Conservation (phyloP, 2,113 vertebrate genomes). For the Talpa occidentalis region DNA sequence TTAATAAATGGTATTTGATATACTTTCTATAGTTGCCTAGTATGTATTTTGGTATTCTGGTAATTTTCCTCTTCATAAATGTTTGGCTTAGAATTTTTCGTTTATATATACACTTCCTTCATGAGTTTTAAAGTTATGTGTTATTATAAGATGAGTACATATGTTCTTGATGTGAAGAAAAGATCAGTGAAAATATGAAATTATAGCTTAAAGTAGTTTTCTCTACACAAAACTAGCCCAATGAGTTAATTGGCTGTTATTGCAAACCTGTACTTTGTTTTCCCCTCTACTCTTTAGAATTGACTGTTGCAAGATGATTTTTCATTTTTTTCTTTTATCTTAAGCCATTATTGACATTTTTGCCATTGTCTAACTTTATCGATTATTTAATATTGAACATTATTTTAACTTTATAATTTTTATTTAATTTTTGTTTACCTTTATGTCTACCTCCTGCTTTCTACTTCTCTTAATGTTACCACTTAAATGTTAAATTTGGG, state of each 20-base stretch:
- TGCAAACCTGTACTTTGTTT: constrained; percentile 1
- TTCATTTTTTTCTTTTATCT: constrained; percentile 11
- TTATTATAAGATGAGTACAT: not conserved
- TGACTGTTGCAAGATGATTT: not conserved
- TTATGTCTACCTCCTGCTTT: not conserved
- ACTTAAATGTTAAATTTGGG: not conserved
- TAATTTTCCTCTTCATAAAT: constrained; percentile 14
- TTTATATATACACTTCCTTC: not conserved
- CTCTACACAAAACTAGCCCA: not conserved
- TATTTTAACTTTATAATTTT: not conserved
- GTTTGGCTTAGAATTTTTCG: not conserved
- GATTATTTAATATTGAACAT: not conserved
- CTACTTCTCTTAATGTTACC: not conserved
- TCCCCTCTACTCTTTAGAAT: not conserved
- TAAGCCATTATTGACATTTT: not conserved
- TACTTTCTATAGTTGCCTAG: not conserved
- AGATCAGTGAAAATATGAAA: constrained; percentile 17
- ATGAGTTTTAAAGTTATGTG: not conserved
- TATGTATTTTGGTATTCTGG: not conserved
- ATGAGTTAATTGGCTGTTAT: not conserved
- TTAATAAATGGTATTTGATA: not conserved
- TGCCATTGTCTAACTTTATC: not conserved
- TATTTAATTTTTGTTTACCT: not conserved
- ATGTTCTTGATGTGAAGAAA: constrained; percentile 4
- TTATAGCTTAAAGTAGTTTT: constrained; percentile 1